phyloP scores from a whole-genome alignment of 2,113 vertebrate genomes.

The Zonotrichia leucophrys region DNA sequence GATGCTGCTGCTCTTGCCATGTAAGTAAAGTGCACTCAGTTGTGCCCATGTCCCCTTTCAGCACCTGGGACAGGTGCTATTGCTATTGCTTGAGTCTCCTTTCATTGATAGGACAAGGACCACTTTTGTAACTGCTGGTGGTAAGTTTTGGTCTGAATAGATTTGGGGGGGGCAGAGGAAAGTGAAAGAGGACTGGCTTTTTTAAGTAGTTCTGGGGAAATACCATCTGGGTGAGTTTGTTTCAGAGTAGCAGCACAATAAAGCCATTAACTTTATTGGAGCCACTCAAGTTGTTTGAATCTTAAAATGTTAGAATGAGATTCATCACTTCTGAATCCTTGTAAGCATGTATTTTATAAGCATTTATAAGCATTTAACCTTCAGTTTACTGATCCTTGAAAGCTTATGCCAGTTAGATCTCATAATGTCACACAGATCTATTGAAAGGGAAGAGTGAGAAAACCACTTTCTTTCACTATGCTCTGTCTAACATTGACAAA shows the following conservation, averaged over 20 bases:
- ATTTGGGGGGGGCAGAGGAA: rapidly evolving
- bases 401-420: neutral
- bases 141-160: neutral
- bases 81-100: neutral
- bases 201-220: neutral
- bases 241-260: neutral
- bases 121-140: neutral
- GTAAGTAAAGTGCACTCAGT: neutral
- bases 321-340: neutral
- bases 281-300: neutral
- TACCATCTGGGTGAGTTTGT: neutral
- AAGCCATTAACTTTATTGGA: neutral
- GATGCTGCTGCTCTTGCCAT: neutral
- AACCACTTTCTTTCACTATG: neutral
- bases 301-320: neutral
- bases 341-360: neutral
- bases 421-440: neutral
- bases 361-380: neutral
- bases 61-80: neutral
- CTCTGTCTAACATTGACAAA: neutral
- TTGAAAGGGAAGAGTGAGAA: neutral
- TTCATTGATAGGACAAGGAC: neutral
- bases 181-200: neutral
- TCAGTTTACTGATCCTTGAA: neutral
- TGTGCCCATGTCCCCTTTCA: neutral